These are phyloP conservation scores for Gymnocheta viridis DNA, from an alignment of 2,888 invertebrate species.

Conservation along the genomic window DNA sequence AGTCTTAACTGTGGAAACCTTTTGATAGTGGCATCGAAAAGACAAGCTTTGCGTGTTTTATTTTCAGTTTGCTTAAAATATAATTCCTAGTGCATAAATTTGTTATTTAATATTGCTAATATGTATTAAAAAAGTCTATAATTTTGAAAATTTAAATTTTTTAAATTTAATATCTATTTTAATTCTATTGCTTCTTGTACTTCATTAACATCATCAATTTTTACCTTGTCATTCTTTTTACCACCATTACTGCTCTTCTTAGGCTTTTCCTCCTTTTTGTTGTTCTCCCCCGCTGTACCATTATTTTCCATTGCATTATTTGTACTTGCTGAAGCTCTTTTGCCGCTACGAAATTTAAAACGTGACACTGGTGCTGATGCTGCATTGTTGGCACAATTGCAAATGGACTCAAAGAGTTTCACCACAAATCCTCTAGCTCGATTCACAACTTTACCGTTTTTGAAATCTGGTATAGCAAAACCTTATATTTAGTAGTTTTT, in stretches of 20 bases:
- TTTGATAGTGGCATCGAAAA: conserved; percentile 46
- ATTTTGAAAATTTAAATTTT: conserved; percentile 10
- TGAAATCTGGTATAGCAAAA: conserved; percentile 82
- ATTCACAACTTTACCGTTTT: conserved; percentile 84
- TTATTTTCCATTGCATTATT: conserved; percentile 58
- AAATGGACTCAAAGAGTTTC: conserved; percentile 85
- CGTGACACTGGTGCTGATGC: conserved; percentile 83
- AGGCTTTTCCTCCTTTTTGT: conserved; percentile 57
- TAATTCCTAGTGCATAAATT: conserved; percentile 5
- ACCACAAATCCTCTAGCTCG: conserved; percentile 85
- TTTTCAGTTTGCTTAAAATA: neutral
- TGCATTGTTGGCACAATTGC: conserved; percentile 85
- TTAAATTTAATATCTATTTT: conserved; percentile 36
- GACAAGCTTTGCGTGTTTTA: conserved; percentile 15
- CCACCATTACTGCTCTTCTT: conserved; percentile 53
- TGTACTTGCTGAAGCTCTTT: conserved; percentile 72
- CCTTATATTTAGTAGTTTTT: conserved; percentile 72
- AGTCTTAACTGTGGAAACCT: conserved; percentile 44
- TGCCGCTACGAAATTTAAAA: conserved; percentile 77
- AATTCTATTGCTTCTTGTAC: conserved; percentile 65
- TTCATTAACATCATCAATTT: conserved; percentile 67
- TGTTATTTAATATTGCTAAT: conserved; percentile 43
- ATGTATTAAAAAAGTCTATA: conserved; percentile 36
- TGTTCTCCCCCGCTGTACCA: conserved; percentile 46
- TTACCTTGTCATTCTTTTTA: conserved; percentile 58